Evolutionary conservation across 2,113 vertebrate species (phyloP), one percentile per base, ranked within the genome.

Genomic region (Amphiprion ocellaris): DNA sequence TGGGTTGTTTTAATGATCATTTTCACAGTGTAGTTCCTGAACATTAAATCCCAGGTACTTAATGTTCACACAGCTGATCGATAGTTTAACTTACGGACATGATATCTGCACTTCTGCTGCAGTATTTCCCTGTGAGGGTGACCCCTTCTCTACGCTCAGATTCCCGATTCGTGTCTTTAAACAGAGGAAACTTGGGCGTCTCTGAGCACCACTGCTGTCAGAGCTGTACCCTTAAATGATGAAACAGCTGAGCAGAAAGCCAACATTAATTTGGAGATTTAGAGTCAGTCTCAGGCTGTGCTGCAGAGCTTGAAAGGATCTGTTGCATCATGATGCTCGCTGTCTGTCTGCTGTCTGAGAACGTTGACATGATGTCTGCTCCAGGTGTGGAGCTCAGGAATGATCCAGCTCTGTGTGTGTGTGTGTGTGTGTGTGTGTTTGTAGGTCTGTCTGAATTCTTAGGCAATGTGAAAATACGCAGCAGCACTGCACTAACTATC

Each of bases 301-400:
- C 49, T 28, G 66, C 56, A 62, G 26, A 47, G 50, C 41, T 12
- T 44, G 1, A 44, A 12, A 12, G 14, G 41, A 44, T 12, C 26
- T 54, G 39, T 64, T 4, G 12, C 33, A 61, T 54, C 49, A 56
- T 21, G 39, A 28, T 15, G 2, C 10, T 39, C 44, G 15, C 26
- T 16, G 19, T 15, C 11, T 16, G 33, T 30, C 30, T 30, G 30
- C 6, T 47, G 15, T 21, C 23, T 52, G 21, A 15, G 11, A 19
- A 10, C 10, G 47, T 55, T 62, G 10, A 47, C 49, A 63, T 62
- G 65, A 41, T 17, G 8, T 60, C 30, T 47, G 52, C 61, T 65
- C 5, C n/a, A 26, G 16, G 41, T 21, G 54, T 14, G 30, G 33
- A 37, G 5, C 0, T 52, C n/a, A 23, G 4, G 15, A 41, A 4